Evolutionary conservation across 2,113 vertebrate species (phyloP).

Genomic region (Dicaeum eximium): DNA sequence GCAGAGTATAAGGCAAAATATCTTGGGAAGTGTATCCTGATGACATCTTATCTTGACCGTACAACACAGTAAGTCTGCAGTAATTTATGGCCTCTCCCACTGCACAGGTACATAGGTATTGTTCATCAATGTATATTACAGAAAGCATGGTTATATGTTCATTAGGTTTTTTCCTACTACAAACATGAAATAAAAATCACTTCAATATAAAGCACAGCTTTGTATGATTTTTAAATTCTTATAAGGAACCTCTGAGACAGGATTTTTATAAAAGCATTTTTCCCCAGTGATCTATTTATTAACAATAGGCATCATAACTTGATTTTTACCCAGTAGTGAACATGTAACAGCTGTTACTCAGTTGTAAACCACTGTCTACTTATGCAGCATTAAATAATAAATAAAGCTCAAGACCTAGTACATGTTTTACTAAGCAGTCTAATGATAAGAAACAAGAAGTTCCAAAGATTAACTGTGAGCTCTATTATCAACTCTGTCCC

Average conservation of each 20-base stretch:
- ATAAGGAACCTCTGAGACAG: neutral
- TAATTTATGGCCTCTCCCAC: neutral
- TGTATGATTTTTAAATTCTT: neutral
- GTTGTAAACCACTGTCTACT: constrained; percentile 9
- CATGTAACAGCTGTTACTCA: neutral
- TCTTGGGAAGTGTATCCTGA: constrained; percentile 37
- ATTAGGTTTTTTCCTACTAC: neutral
- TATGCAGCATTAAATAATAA: neutral
- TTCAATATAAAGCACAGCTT: neutral
- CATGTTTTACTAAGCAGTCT: neutral
- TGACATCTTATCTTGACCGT: constrained; percentile 13
- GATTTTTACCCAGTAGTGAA: neutral
- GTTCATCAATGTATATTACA: neutral
- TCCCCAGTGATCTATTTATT: neutral
- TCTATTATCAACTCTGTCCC: neutral
- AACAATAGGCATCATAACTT: neutral
- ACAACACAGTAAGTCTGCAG: neutral
- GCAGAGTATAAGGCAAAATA: constrained; percentile 47
- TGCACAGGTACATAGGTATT: neutral
- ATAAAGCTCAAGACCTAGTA: neutral
- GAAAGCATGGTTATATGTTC: neutral
- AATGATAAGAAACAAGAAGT: constrained; percentile 2
- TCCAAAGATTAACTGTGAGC: constrained; percentile 17
- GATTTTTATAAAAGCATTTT: neutral
- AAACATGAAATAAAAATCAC: neutral